phyloP scores from a whole-genome alignment of 1,140 invertebrate genomes.

The Bombus superbus region DNA sequence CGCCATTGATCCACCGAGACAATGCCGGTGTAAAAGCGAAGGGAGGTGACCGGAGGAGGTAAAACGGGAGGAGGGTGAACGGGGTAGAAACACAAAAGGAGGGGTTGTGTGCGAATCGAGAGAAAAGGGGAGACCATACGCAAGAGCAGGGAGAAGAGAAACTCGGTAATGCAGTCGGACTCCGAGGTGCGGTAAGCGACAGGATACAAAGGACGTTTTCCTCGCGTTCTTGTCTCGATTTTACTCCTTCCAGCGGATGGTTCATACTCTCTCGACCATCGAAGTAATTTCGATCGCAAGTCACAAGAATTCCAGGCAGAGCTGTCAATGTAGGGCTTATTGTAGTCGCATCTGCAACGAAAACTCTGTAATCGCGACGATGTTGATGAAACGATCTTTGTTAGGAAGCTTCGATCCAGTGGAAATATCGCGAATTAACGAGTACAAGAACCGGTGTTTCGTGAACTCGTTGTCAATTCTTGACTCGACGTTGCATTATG shows the following conservation, averaged over 20 bases:
- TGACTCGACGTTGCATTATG: no score
- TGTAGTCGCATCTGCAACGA: not conserved
- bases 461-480: no score
- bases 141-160: not conserved
- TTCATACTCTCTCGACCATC: not conserved
- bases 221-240: not conserved
- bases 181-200: conserved; percentile 18
- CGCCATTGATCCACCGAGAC: not conserved
- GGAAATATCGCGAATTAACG: not conserved
- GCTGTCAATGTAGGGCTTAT: no score
- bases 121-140: conserved; percentile 5
- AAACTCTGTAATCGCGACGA: not conserved
- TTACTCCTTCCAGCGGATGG: not conserved
- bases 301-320: not conserved
- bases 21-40: not conserved
- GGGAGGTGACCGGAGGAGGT: not conserved
- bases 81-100: not conserved
- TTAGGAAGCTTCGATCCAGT: not conserved
- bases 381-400: not conserved
- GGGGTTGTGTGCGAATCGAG: not conserved
- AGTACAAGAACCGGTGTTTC: no score
- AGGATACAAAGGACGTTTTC: conserved; percentile 30
- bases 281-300: conserved; percentile 1
- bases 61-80: not conserved
- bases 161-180: not conserved